Conservation (phyloP, 2,113 vertebrate genomes). For the Sceloporus tristichus region DNA sequence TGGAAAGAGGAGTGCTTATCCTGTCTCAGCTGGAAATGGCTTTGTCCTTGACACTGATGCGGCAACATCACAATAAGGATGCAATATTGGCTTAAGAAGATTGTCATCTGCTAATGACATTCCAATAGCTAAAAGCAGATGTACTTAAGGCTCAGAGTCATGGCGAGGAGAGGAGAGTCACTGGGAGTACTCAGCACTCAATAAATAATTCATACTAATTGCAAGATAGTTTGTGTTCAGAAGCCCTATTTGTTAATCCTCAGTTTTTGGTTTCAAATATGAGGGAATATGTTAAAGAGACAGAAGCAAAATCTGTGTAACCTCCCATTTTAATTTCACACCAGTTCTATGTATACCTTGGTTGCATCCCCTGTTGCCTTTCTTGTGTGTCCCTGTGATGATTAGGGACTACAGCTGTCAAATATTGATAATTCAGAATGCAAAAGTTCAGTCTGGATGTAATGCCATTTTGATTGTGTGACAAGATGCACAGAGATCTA, state of each 20-base stretch:
- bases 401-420: slow-evolving; percentile 16
- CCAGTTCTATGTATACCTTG: not conserved
- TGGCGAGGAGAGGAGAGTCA: not conserved
- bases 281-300: not conserved
- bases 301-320: not conserved
- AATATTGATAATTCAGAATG: slow-evolving; percentile 58
- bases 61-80: slow-evolving; percentile 11
- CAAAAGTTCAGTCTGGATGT: slow-evolving; percentile 29
- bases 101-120: slow-evolving; percentile 27
- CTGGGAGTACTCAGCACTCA: not conserved
- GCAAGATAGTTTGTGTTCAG: slow-evolving; percentile 46
- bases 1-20: not conserved
- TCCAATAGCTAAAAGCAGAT: slow-evolving; percentile 26
- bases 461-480: slow-evolving; percentile 7
- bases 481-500: not conserved
- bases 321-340: slow-evolving; percentile 7
- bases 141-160: slow-evolving; percentile 28
- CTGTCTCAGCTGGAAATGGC: slow-evolving; percentile 35
- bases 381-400: slow-evolving; percentile 32
- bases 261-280: not conserved
- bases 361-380: slow-evolving; percentile 28
- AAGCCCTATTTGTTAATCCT: slow-evolving; percentile 25
- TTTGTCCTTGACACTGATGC: slow-evolving; percentile 20
- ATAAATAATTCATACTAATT: slow-evolving; percentile 14
- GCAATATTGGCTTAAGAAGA: slow-evolving; percentile 46